These are phyloP conservation scores for Heterohyrax brucei DNA, from an alignment of 2,797 vertebrate genomes.

Conservation along the genomic window DNA sequence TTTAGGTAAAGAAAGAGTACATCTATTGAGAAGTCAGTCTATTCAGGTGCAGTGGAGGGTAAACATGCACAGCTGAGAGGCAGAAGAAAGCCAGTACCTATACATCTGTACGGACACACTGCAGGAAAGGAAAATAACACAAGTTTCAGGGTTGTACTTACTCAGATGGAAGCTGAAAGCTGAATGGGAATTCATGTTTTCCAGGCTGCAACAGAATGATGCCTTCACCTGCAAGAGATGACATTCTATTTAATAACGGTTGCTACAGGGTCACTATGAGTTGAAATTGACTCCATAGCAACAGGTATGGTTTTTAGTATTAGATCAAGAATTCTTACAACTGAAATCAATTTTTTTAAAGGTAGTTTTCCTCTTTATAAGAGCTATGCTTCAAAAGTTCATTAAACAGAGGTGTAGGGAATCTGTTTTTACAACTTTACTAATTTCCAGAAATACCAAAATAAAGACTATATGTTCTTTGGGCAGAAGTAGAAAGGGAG, in stretches of 20 bases:
- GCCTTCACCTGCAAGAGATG: slow-evolving; percentile 87
- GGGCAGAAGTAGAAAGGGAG: not conserved
- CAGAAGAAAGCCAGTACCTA: not conserved
- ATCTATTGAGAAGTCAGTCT: not conserved
- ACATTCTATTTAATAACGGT: slow-evolving; percentile 58
- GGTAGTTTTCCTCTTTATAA: not conserved
- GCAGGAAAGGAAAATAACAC: not conserved
- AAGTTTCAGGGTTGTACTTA: slow-evolving; percentile 87
- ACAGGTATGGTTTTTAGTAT: not conserved
- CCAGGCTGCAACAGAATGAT: slow-evolving; percentile 90
- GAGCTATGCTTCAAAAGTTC: not conserved
- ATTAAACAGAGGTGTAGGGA: not conserved
- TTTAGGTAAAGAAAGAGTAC: not conserved
- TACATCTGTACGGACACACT: fast-evolving
- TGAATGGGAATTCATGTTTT: slow-evolving; percentile 93
- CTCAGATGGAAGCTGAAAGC: slow-evolving; percentile 93
- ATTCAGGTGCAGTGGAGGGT: fast-evolving
- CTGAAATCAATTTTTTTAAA: not conserved
- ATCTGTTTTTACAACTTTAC: not conserved
- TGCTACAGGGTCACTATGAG: too few species aligned
- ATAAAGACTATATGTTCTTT: not conserved
- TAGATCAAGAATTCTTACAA: not conserved
- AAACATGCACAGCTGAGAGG: not conserved
- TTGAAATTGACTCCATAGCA: too few species aligned
- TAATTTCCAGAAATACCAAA: not conserved